Evolutionary conservation across 2,797 vertebrate species (phyloP).

Genomic region (Enteromius mattozi): DNA sequence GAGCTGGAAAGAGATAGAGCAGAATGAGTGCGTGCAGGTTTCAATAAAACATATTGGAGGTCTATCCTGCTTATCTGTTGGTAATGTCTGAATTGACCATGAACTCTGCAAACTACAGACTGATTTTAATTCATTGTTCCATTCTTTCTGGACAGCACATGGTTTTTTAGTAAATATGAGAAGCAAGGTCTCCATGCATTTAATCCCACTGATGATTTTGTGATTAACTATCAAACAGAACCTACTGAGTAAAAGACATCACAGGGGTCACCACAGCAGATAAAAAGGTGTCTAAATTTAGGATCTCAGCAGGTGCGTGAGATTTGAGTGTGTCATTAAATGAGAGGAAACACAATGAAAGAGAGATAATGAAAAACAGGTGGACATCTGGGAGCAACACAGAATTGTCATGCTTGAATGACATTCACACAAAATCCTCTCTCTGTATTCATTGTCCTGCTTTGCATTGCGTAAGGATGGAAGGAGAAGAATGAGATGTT

Average conservation of each 20-base stretch:
- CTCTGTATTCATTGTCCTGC: background rate
- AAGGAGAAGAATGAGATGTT: background rate
- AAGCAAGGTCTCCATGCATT: background rate
- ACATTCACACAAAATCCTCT: background rate
- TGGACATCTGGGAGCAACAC: slow-evolving; percentile 17
- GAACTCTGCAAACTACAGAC: background rate
- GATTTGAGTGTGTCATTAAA: slow-evolving; percentile 24
- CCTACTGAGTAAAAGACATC: slow-evolving; percentile 3
- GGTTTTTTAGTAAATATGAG: background rate
- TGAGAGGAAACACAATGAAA: slow-evolving; percentile 32
- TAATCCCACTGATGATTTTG: slow-evolving; percentile 9
- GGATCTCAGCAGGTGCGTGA: slow-evolving; percentile 22
- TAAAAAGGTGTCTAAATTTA: slow-evolving; percentile 27
- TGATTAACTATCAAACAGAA: slow-evolving; percentile 35
- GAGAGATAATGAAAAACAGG: slow-evolving; percentile 33
- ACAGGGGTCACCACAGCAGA: background rate
- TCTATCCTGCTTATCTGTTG: background rate
- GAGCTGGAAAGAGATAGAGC: background rate
- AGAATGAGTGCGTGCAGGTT: background rate
- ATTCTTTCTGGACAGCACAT: background rate
- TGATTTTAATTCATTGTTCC: background rate
- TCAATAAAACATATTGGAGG: background rate
- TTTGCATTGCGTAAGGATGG: background rate
- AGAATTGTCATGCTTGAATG: slow-evolving; percentile 34
- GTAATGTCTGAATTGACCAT: background rate